phyloP scores from a whole-genome alignment of 2,113 vertebrate genomes.

The Hippolais icterina region DNA sequence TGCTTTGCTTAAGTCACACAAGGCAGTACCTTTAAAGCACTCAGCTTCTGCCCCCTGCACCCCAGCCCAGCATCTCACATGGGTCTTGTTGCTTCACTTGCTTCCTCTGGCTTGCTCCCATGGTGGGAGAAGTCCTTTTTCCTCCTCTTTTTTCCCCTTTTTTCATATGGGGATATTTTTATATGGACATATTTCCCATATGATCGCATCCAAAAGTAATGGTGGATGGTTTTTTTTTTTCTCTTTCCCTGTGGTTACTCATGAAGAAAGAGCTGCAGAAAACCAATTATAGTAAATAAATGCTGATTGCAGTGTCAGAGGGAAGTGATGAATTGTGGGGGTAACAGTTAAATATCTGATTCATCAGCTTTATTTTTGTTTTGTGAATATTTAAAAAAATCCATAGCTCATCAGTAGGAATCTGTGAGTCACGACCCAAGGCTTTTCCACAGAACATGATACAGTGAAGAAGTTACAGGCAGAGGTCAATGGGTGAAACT shows the following conservation, averaged over 20 bases:
- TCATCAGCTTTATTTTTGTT: not conserved
- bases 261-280: not conserved
- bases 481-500: not conserved
- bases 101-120: not conserved
- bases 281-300: not conserved
- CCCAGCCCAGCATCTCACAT: accelerated
- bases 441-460: not conserved
- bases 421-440: not conserved
- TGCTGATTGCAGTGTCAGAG: not conserved
- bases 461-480: not conserved
- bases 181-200: not conserved
- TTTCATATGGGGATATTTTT: not conserved
- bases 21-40: not conserved
- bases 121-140: not conserved
- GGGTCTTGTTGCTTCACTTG: not conserved
- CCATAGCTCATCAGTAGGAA: not conserved
- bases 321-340: not conserved
- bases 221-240: not conserved
- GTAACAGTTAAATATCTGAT: not conserved
- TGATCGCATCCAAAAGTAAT: not conserved
- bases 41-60: not conserved
- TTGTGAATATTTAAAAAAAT: not conserved
- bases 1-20: not conserved
- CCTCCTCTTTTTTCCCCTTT: not conserved
- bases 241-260: not conserved